These are phyloP conservation scores for Scylla paramamosain DNA, from an alignment of 1,140 invertebrate genomes.

Conservation along the genomic window DNA sequence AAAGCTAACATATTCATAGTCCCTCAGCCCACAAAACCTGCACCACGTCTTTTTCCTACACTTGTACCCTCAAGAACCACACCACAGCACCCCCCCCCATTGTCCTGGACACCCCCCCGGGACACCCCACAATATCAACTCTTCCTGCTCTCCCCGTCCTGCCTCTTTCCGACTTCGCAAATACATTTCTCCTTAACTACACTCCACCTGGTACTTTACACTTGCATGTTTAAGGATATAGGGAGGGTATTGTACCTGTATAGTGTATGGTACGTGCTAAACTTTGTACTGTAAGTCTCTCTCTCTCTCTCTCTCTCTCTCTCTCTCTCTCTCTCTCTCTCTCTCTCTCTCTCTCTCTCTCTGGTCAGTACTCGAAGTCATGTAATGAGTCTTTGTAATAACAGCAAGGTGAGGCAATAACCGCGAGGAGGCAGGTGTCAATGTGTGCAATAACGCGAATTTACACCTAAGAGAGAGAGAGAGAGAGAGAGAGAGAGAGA, in stretches of 20 bases:
- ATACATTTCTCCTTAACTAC: background rate
- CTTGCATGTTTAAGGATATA: too few relatives aligned
- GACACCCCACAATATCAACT: background rate
- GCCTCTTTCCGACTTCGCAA: too few relatives aligned
- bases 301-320: background rate
- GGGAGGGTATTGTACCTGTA: too few relatives aligned
- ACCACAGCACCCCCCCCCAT: background rate
- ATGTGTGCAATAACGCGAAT: background rate
- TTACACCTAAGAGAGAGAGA: background rate
- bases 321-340: too few relatives aligned
- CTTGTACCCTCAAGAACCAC: background rate
- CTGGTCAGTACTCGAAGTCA: background rate
- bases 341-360: background rate
- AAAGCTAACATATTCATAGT: background rate
- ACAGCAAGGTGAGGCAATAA: background rate
- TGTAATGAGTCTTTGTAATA: background rate
- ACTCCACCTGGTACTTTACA: too few relatives aligned
- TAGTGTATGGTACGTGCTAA: background rate
- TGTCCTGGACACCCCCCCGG: background rate
- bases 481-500: constrained; percentile 37
- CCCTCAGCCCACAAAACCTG: background rate
- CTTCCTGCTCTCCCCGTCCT: background rate
- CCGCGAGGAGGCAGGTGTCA: background rate
- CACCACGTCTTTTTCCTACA: too few relatives aligned
- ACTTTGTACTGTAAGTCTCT: background rate